Percentiles rank a stretch among this genome's conserved stretches.
These are phyloP conservation scores for Carassius auratus DNA, from an alignment of 2,113 vertebrate species.

Conservation along the genomic window DNA sequence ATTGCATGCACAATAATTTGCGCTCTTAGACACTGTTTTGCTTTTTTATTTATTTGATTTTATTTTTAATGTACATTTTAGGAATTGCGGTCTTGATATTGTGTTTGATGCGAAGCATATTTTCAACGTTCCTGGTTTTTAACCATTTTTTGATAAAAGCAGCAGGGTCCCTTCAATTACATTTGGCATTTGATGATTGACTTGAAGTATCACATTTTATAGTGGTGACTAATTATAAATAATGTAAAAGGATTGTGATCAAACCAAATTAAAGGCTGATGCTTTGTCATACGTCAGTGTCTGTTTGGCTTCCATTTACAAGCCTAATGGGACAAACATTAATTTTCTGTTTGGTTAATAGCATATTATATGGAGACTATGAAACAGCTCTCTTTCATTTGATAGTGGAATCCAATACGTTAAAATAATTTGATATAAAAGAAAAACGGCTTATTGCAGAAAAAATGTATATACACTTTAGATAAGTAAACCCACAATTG, in stretches of 20 bases:
- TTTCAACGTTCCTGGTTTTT: constrained; percentile 29
- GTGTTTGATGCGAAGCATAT: not conserved
- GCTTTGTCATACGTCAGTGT: constrained; percentile 29
- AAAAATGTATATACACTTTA: not conserved
- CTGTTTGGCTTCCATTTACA: constrained; percentile 14
- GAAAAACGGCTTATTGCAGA: not conserved
- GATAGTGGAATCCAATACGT: not conserved
- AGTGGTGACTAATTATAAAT: constrained; percentile 32
- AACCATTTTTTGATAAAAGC: not conserved
- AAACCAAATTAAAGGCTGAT: constrained; percentile 50
- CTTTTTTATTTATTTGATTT: not conserved
- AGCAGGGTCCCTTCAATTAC: not conserved
- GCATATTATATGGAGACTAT: not conserved
- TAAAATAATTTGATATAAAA: constrained; percentile 76
- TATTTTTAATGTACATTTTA: not conserved
- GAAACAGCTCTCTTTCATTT: not conserved
- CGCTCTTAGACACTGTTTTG: not conserved
- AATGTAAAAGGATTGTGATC: constrained; percentile 41
- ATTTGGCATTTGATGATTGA: constrained; percentile 26
- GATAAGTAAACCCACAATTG: not conserved
- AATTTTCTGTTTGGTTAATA: not conserved
- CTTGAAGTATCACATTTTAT: constrained; percentile 43
- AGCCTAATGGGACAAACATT: not conserved
- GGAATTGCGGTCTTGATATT: not conserved
- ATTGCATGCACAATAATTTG: not conserved